Conservation (phyloP, 2,113 vertebrate species). For the Psittacara wagleri region DNA sequence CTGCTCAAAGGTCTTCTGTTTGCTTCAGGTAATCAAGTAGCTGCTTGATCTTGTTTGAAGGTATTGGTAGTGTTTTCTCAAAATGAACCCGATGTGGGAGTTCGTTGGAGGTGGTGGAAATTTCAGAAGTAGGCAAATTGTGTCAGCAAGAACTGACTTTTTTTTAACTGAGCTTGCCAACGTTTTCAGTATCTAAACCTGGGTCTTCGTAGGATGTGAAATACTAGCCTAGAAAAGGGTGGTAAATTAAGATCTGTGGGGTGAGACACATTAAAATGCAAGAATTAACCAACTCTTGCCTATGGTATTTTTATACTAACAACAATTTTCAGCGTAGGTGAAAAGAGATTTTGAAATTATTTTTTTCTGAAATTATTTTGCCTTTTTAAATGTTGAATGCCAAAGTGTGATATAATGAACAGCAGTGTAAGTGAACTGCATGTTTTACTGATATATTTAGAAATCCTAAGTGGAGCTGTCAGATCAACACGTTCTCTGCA, state of each 20-base stretch:
- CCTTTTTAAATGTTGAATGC: not conserved
- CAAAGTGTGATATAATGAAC: not conserved
- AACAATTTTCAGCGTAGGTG: not conserved
- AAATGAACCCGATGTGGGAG: constrained; percentile 19
- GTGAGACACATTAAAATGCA: not conserved
- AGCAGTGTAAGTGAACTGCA: not conserved
- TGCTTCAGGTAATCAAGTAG: not conserved
- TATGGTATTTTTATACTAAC: not conserved
- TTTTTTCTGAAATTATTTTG: not conserved
- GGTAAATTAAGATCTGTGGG: constrained; percentile 17
- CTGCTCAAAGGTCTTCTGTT: not conserved
- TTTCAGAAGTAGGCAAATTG: constrained; percentile 22
- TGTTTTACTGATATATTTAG: constrained; percentile 24
- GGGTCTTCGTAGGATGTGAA: not conserved
- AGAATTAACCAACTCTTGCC: not conserved
- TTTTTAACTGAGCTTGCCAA: not conserved
- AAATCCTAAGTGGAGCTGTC: not conserved
- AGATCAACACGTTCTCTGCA: not conserved
- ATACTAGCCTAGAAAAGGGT: not conserved
- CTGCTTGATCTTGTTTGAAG: not conserved
- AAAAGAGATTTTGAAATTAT: not conserved
- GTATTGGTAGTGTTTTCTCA: not conserved
- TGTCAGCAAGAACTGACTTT: not conserved
- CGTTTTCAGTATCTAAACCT: constrained; percentile 8
- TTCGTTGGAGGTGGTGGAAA: not conserved